These are phyloP conservation scores for Thereva nobilitata DNA, from an alignment of 2,888 invertebrate species.

Conservation along the genomic window DNA sequence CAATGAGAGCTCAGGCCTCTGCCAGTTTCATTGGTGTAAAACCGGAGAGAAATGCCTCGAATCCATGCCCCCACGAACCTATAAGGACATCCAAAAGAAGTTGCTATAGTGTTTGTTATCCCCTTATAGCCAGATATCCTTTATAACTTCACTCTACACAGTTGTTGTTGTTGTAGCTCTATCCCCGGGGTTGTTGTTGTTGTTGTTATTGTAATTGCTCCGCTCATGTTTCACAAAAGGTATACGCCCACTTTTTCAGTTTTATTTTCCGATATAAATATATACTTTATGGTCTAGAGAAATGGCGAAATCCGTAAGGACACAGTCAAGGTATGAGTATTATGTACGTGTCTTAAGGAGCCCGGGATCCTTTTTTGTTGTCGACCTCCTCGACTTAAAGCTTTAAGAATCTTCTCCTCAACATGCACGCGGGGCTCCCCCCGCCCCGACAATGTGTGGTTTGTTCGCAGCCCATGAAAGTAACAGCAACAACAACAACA, in stretches of 20 bases:
- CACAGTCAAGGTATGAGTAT: conserved; percentile 29
- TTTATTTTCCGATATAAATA: conserved; percentile 7
- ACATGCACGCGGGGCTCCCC: no score
- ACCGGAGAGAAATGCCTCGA: conserved; percentile 23
- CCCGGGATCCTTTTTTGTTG: conserved; percentile 23
- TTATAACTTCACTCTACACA: conserved; percentile 1
- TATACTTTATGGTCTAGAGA: conserved; percentile 14
- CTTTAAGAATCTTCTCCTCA: no score
- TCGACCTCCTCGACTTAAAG: not conserved
- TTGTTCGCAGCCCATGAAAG: conserved; percentile 20
- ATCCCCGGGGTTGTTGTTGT: not conserved
- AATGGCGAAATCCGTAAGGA: conserved; percentile 30
- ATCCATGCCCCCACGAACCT: not conserved
- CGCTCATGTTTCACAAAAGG: not conserved
- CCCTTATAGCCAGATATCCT: not conserved
- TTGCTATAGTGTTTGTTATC: conserved; percentile 25
- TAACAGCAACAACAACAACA: not conserved
- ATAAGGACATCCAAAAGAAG: conserved; percentile 14
- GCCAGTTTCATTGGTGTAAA: not conserved
- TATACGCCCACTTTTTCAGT: conserved; percentile 29
- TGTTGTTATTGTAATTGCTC: not conserved
- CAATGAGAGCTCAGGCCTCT: conserved; percentile 33
- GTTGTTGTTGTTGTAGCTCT: conserved; percentile 16
- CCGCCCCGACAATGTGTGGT: not conserved
- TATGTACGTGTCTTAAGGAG: conserved; percentile 29